Evolutionary conservation across 2,113 vertebrate species (phyloP).

Genomic region (Entomyzon cyanotis): DNA sequence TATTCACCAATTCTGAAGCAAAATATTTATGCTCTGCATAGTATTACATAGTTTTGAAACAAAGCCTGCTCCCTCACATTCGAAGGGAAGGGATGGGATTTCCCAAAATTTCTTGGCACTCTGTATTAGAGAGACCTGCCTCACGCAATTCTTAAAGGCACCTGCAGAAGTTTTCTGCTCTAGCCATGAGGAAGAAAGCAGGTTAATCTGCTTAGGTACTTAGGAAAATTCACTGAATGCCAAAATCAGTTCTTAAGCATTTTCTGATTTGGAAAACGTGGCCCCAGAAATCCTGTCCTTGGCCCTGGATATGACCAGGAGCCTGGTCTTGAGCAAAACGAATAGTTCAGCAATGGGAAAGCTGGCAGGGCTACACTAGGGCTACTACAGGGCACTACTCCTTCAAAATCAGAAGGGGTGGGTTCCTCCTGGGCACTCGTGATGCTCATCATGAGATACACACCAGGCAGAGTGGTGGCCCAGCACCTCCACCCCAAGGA

Average conservation of each 20-base stretch:
- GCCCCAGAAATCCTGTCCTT: background rate
- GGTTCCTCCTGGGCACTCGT: accelerated
- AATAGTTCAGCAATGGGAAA: background rate
- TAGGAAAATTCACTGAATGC: background rate
- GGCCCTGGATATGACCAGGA: background rate
- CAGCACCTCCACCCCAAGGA: background rate
- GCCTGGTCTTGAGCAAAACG: background rate
- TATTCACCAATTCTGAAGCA: background rate
- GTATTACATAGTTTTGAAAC: background rate
- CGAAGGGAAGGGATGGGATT: background rate
- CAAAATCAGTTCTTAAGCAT: background rate
- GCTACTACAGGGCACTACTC: background rate
- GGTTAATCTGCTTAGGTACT: background rate
- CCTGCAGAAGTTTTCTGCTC: background rate
- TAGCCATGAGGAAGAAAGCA: background rate
- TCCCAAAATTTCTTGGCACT: background rate
- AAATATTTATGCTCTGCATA: background rate
- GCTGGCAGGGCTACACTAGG: background rate
- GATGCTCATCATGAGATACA: background rate
- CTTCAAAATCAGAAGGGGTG: background rate
- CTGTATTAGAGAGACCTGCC: background rate
- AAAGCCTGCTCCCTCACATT: background rate
- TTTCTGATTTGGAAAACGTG: background rate
- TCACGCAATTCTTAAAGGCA: background rate
- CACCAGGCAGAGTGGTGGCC: background rate